phyloP scores from a whole-genome alignment of 2,113 vertebrate genomes.

The Phyllostomus hastatus region DNA sequence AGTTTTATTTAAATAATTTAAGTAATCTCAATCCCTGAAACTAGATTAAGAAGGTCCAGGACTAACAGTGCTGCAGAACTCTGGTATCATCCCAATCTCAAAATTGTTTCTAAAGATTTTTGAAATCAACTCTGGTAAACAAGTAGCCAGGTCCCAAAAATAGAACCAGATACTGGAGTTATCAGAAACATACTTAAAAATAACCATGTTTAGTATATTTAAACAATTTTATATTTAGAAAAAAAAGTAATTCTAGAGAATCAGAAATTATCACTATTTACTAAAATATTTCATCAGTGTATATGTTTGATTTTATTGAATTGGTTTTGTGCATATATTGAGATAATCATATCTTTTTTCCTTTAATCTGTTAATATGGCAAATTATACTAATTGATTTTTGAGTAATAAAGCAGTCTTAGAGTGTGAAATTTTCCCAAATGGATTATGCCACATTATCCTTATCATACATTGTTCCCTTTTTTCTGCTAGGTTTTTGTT shows the following conservation, averaged over 20 bases:
- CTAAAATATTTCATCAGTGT: not conserved
- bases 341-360: not conserved
- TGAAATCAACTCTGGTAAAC: not conserved
- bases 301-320: not conserved
- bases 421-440: not conserved
- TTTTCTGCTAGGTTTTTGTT: not conserved
- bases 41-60: not conserved
- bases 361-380: not conserved
- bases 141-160: not conserved
- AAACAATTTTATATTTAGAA: not conserved
- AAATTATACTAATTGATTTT: not conserved
- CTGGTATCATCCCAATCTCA: not conserved
- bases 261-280: not conserved
- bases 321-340: not conserved
- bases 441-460: not conserved
- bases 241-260: not conserved
- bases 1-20: not conserved
- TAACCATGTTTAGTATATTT: not conserved
- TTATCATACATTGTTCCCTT: not conserved
- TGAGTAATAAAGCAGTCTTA: not conserved
- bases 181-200: not conserved
- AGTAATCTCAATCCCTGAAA: not conserved
- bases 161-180: not conserved
- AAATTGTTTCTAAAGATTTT: slow-evolving; percentile 2
- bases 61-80: not conserved